Conservation (phyloP, 2,797 vertebrate genomes). For the Parauchenoglanis ngamensis region DNA sequence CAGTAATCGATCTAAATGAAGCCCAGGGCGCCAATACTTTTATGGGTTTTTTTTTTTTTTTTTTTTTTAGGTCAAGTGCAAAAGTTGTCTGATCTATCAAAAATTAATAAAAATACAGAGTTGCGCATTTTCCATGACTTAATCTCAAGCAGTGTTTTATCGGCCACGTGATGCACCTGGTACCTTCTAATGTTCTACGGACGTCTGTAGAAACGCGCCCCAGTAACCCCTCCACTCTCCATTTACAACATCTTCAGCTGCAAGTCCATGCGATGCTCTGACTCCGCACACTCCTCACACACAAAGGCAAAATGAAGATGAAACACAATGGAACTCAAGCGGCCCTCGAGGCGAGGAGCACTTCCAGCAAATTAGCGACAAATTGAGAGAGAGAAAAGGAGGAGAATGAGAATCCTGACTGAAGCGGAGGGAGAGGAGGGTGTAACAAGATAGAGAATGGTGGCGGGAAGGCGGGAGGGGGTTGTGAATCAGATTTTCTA, state of each 20-base stretch:
- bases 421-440: slow-evolving; percentile 21
- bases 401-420: slow-evolving; percentile 49
- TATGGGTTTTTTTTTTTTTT: not conserved
- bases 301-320: slow-evolving; percentile 25
- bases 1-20: not conserved
- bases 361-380: slow-evolving; percentile 49
- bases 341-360: slow-evolving; percentile 25
- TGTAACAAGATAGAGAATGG: slow-evolving; percentile 37
- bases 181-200: not conserved
- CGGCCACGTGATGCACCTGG: not conserved
- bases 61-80: not conserved
- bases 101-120: not conserved
- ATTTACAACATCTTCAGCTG: not conserved
- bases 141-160: not conserved
- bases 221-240: too few species aligned
- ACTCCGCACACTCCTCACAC: slow-evolving; percentile 39
- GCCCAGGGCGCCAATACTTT: not conserved
- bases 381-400: slow-evolving; percentile 44
- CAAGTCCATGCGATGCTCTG: not conserved
- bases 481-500: slow-evolving; percentile 74
- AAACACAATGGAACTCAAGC: slow-evolving; percentile 15
- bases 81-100: not conserved
- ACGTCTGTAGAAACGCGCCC: not conserved
- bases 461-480: slow-evolving; percentile 38
- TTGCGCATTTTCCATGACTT: not conserved